Evolutionary conservation across 2,113 vertebrate genomes (phyloP).

Genomic region (Antigone vipio): DNA sequence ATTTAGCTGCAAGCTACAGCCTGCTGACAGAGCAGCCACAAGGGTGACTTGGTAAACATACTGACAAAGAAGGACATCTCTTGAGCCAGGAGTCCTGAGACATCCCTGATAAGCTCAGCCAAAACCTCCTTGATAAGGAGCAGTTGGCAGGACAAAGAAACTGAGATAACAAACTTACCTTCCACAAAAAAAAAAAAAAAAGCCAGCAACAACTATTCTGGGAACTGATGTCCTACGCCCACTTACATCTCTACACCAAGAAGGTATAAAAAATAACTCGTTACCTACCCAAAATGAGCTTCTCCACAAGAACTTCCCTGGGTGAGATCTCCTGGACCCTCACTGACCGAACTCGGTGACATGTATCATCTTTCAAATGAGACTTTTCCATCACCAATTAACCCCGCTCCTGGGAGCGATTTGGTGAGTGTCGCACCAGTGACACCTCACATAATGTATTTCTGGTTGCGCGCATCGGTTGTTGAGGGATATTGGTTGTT

Average conservation of each 20-base stretch:
- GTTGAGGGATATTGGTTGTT: too few relatives aligned
- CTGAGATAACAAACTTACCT: not conserved
- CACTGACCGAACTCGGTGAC: not conserved
- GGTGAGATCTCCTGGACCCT: not conserved
- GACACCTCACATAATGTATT: not conserved
- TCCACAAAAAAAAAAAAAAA: not conserved
- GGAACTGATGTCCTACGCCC: not conserved
- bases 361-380: not conserved
- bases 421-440: not conserved
- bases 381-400: fast-evolving
- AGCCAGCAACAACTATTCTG: not conserved
- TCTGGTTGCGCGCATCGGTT: not conserved
- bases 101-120: not conserved
- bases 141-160: not conserved
- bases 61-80: not conserved
- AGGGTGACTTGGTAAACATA: not conserved
- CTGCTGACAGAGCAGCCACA: not conserved
- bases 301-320: not conserved
- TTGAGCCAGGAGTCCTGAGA: not conserved
- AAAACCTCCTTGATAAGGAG: not conserved
- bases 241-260: not conserved
- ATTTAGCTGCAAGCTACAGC: not conserved
- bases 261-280: not conserved
- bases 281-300: not conserved
- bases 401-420: not conserved